A percentile compares a stretch with the other conserved stretches of the same genome.
phyloP scores from a whole-genome alignment of 2,797 vertebrate species.

The Kryptolebias ocellatus region DNA sequence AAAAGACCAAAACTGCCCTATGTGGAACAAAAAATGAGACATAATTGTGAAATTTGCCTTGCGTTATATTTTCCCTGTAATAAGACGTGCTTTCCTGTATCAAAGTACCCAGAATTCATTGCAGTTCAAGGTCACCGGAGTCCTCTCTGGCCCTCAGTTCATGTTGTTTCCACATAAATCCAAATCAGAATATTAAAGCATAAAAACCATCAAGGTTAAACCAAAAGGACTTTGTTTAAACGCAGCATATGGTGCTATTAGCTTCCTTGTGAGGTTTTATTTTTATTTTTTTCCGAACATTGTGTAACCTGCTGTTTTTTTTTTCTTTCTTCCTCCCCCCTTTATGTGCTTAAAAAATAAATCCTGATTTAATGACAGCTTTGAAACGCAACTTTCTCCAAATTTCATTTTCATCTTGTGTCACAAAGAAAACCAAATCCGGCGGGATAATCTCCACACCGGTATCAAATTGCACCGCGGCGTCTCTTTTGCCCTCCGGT shows the following conservation, averaged over 20 bases:
- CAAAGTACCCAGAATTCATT: slow-evolving; percentile 69
- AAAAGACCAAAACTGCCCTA: too few species aligned
- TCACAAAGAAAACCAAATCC: slow-evolving; percentile 81
- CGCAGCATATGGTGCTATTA: slow-evolving; percentile 10
- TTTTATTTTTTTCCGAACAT: slow-evolving; percentile 8
- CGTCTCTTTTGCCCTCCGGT: slow-evolving; percentile 69
- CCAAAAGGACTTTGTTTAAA: neutral
- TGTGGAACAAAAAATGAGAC: slow-evolving; percentile 27
- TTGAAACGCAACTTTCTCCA: slow-evolving; percentile 64
- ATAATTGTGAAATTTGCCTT: slow-evolving; percentile 45
- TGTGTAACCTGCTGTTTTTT: slow-evolving; percentile 49
- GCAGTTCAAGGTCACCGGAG: slow-evolving; percentile 74
- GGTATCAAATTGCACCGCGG: slow-evolving; percentile 68
- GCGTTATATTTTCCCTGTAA: neutral
- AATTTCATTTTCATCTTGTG: slow-evolving; percentile 79
- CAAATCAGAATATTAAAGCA: slow-evolving; percentile 13
- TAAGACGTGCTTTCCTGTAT: slow-evolving; percentile 20
- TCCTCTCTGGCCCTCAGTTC: slow-evolving; percentile 47
- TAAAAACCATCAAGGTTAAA: neutral
- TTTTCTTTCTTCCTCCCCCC: neutral
- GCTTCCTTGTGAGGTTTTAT: slow-evolving; percentile 6
- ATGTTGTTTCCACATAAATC: slow-evolving; percentile 1
- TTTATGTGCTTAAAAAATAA: slow-evolving; percentile 70
- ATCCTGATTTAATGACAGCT: slow-evolving; percentile 76
- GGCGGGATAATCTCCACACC: slow-evolving; percentile 71